Evolutionary conservation across 2,797 vertebrate genomes (phyloP).

Genomic region (Lophotriccus pileatus): DNA sequence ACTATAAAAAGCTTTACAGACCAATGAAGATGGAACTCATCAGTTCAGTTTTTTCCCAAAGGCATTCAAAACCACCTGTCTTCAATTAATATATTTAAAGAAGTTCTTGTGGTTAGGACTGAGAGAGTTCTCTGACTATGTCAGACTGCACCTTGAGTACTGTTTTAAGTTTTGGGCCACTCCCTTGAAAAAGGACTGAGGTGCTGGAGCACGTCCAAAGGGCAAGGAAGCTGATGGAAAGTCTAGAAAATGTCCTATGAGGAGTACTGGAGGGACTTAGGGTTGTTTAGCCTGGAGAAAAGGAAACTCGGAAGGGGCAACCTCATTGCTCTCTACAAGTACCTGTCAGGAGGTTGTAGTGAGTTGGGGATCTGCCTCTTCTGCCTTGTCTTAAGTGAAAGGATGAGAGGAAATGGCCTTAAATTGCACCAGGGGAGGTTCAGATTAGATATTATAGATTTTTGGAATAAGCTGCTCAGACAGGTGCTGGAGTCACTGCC

Average conservation of each 20-base stretch:
- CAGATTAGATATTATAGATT: too few species aligned
- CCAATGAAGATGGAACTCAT: background rate
- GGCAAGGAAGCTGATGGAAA: background rate
- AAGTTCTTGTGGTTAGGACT: background rate
- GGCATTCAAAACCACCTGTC: background rate
- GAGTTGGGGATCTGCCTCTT: background rate
- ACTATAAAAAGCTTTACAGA: background rate
- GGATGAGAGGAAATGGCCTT: background rate
- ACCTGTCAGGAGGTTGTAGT: background rate
- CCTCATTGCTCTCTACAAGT: background rate
- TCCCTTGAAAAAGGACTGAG: background rate
- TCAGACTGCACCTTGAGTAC: background rate
- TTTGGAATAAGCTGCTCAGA: background rate
- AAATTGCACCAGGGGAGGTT: background rate
- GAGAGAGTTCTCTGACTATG: background rate
- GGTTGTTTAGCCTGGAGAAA: background rate
- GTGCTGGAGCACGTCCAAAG: background rate
- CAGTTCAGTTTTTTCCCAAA: background rate
- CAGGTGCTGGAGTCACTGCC: background rate
- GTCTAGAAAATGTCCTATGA: background rate
- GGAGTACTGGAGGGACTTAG: background rate
- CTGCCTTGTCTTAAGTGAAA: background rate
- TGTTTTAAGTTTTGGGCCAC: background rate
- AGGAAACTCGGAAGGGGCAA: background rate
- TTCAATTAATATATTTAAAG: background rate